A percentile compares a stretch with the other conserved stretches of the same genome.
Conservation (phyloP, 2,888 invertebrate genomes). For the Philereme vetulata region DNA sequence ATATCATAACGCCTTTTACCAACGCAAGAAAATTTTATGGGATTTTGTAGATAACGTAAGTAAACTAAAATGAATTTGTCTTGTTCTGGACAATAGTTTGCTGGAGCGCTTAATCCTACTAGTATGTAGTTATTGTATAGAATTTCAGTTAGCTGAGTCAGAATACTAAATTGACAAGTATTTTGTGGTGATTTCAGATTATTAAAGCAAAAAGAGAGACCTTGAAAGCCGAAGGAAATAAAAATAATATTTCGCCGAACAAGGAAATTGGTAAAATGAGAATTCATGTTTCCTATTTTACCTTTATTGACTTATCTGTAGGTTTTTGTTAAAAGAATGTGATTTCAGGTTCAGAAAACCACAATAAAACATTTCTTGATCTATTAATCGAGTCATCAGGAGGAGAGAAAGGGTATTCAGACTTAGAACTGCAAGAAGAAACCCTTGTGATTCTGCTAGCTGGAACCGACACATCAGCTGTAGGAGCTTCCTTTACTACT, state of each 20-base stretch:
- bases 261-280: neutral
- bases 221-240: neutral
- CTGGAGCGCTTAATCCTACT: no score
- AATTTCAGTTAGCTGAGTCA: no score
- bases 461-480: constrained; percentile 58
- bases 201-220: neutral
- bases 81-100: no score
- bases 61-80: neutral
- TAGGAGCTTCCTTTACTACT: constrained; percentile 44
- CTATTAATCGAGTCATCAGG: neutral
- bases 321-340: neutral
- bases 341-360: neutral
- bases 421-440: constrained; percentile 54
- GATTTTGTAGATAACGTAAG: neutral
- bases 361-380: neutral
- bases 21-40: neutral
- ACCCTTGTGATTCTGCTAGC: constrained; percentile 43
- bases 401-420: constrained; percentile 8
- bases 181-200: neutral
- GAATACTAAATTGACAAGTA: no score
- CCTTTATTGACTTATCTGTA: neutral
- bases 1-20: neutral
- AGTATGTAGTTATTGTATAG: no score
- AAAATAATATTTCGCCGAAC: neutral
- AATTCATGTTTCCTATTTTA: neutral